Base-by-base conservation (phyloP, 2,113 vertebrate species). In the Megaceryle maxima region DNA sequence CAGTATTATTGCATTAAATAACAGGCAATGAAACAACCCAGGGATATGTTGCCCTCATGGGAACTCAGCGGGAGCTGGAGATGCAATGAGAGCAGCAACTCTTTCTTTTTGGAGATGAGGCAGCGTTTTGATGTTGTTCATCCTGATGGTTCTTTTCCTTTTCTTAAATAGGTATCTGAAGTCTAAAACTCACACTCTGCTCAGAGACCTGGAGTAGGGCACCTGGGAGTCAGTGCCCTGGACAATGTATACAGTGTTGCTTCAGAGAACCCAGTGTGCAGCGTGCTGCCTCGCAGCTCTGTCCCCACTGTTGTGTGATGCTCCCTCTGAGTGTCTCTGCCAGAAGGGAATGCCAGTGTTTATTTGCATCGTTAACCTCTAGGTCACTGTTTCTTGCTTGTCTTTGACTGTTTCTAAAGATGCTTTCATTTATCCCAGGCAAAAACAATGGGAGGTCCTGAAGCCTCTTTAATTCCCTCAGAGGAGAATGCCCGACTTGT, bases 181-280 rank as follows among this genome's bases (percentile, higher is more conserved):
- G 21, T 46, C 29, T 67, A 41, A 79, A 84, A 5, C 21, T 15
- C 20, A 12, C 10, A n/a, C 3, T 44, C 24, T 39, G 9, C 56
- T 50, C 35, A 39, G 50, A 73, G 51, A 68, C 43, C 31, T 33
- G 59, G 59, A 72, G 66, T 17, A 57, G 48, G 31, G 43, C 0
- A 1, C 46, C 0, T 4, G 53, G 68, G 39, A 43, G 29, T 51
- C 1, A 6, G 67, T 46, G 67, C 29, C 53, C 79, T 48, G 66
- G 26, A 13, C 17, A 11, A 21, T 0, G 0, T n/a, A 11, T 12
- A 25, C 28, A 70, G 14, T 14, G 7, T 16, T 18, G 29, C 39
- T 20, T 26, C 57, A 41, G 0, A 0, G 29, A 51, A 35, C 11
- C 31, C 2, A 1, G 13, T 15, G 53, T 11, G 19, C 72, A 43